These are phyloP conservation scores for Pelodytes ibericus DNA, from an alignment of 2,797 vertebrate genomes.

Conservation along the genomic window DNA sequence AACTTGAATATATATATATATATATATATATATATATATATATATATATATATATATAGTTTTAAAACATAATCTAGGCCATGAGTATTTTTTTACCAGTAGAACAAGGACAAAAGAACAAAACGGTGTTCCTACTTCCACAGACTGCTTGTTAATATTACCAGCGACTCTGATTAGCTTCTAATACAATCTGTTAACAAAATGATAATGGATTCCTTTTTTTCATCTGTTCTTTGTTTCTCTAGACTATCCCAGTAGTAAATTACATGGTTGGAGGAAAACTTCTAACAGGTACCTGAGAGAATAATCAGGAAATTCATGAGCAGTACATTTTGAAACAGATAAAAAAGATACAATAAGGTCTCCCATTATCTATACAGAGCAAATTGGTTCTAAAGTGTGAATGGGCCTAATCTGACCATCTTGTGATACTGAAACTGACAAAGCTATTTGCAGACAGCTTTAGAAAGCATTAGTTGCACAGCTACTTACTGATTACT, in stretches of 20 bases:
- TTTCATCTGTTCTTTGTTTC: not conserved
- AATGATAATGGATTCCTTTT: constrained; percentile 40
- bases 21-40: too few species aligned
- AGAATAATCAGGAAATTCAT: constrained; percentile 41
- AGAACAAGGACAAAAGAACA: constrained; percentile 26
- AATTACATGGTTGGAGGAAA: constrained; percentile 19
- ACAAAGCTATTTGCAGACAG: constrained; percentile 49
- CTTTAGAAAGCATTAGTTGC: constrained; percentile 39
- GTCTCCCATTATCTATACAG: constrained; percentile 35
- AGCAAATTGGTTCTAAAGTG: constrained; percentile 51
- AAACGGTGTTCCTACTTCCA: constrained; percentile 2
- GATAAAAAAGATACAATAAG: constrained; percentile 57
- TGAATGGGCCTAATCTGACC: constrained; percentile 47
- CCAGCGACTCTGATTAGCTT: constrained; percentile 28
- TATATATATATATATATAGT: too few species aligned
- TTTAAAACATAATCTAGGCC: too few species aligned
- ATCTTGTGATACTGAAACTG: constrained; percentile 43
- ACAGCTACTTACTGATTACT: constrained; percentile 44
- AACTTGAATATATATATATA: too few species aligned
- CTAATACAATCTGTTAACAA: constrained; percentile 27
- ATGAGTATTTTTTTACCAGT: constrained; percentile 6
- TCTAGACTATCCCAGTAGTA: constrained; percentile 45
- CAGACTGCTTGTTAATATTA: constrained; percentile 27
- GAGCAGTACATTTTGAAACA: constrained; percentile 55
- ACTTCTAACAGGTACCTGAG: constrained; percentile 20